These are phyloP conservation scores for Tipula vernalis DNA, from an alignment of 2,888 invertebrate genomes.

Conservation along the genomic window DNA sequence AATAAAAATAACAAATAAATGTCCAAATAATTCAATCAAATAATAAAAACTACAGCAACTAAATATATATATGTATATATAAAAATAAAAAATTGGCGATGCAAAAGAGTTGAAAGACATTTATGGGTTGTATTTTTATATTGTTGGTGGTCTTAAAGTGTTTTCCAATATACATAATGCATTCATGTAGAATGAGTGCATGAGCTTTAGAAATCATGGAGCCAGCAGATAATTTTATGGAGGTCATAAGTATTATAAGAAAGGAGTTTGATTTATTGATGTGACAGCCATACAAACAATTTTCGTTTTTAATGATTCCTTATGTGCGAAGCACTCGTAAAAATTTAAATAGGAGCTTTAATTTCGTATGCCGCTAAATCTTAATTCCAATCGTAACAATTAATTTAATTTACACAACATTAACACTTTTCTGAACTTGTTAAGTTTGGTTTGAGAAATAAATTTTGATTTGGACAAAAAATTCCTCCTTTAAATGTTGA, in stretches of 20 bases:
- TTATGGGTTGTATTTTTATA: neutral
- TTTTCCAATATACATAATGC: neutral
- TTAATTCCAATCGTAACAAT: too few species aligned
- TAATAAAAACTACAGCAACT: neutral
- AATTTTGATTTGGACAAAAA: too few species aligned
- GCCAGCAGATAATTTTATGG: neutral
- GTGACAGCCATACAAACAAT: neutral
- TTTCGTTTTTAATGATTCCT: too few species aligned
- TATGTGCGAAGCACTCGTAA: too few species aligned
- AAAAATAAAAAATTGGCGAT: neutral
- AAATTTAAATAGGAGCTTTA: too few species aligned
- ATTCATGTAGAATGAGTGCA: neutral
- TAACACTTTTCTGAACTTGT: too few species aligned
- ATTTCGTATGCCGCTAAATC: too few species aligned
- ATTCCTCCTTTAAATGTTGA: too few species aligned
- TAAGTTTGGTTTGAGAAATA: too few species aligned
- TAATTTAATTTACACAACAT: too few species aligned
- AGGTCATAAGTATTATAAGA: neutral
- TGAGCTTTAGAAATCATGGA: neutral
- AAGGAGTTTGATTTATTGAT: neutral
- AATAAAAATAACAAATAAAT: neutral
- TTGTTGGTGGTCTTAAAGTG: neutral
- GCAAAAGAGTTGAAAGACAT: constrained; percentile 4
- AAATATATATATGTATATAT: neutral
- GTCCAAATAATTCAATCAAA: constrained; percentile 4